Conservation (phyloP, 2,113 vertebrate species). For the Mustelus asterias region DNA sequence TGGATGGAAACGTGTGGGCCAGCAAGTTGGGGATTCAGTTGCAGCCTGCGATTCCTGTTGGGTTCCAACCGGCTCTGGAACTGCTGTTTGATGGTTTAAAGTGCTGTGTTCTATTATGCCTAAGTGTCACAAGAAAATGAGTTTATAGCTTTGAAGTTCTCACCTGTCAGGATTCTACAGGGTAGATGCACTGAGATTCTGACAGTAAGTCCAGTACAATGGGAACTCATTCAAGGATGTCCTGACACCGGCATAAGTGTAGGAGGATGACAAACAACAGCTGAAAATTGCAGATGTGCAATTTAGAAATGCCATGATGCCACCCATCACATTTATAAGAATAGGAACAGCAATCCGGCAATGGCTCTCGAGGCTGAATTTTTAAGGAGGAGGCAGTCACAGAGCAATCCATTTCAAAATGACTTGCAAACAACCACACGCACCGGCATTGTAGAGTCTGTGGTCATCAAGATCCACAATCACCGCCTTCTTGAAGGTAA, state of each 20-base stretch:
- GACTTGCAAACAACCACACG: no score
- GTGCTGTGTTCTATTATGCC: not conserved
- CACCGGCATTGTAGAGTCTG: not conserved
- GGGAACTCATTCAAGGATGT: not conserved
- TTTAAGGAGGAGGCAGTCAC: not conserved
- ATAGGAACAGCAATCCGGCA: not conserved
- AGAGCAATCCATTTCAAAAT: not conserved
- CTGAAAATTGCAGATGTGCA: not conserved
- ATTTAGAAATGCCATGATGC: not conserved
- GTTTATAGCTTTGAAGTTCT: not conserved
- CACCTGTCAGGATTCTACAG: not conserved
- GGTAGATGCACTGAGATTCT: not conserved
- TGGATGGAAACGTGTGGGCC: not conserved
- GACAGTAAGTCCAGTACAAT: not conserved
- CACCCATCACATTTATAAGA: not conserved
- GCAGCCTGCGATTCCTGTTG: not conserved
- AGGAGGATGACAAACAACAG: not conserved
- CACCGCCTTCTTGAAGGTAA: no score
- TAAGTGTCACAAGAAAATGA: not conserved
- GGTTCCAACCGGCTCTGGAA: not conserved
- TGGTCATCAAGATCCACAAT: not conserved
- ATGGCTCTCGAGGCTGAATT: not conserved
- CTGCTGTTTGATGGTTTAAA: not conserved
- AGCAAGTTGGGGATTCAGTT: not conserved
- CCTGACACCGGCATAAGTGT: not conserved